These are phyloP conservation scores for Abrostola tripartita DNA, from an alignment of 2,888 invertebrate genomes.

Conservation along the genomic window DNA sequence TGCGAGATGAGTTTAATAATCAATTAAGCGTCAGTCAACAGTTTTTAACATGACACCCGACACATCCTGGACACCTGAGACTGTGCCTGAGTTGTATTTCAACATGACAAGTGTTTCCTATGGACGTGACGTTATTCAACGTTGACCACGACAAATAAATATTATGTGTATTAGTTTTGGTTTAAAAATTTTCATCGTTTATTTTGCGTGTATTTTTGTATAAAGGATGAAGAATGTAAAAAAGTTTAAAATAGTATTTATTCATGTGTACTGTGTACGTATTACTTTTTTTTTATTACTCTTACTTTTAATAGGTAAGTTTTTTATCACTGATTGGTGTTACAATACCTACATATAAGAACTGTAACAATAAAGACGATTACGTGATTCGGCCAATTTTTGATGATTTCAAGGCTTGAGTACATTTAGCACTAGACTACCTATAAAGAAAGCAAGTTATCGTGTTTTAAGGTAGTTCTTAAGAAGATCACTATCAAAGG, in stretches of 20 bases:
- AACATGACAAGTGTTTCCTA: conserved; percentile 8
- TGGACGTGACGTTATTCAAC: conserved; percentile 13
- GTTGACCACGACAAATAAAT: neutral
- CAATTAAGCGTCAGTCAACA: conserved; percentile 3
- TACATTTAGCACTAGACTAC: conserved; percentile 25
- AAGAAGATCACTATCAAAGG: conserved; percentile 32
- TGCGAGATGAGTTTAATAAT: conserved; percentile 1
- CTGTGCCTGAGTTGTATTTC: conserved; percentile 1
- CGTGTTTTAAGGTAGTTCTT: conserved; percentile 15
- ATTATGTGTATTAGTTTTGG: neutral
- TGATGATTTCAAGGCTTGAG: neutral
- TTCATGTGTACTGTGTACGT: no score
- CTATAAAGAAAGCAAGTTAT: conserved; percentile 18
- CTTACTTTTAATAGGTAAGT: no score
- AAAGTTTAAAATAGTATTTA: no score
- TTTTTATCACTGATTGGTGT: no score
- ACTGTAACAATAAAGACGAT: no score
- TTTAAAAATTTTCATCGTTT: no score
- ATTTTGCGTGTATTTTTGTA: neutral
- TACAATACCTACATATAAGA: no score
- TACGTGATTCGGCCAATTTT: no score
- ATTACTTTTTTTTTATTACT: no score
- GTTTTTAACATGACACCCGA: conserved; percentile 13
- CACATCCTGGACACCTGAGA: conserved; percentile 8
- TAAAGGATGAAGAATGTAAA: neutral